A percentile compares a stretch with the other conserved stretches of the same genome.
These are phyloP conservation scores for Laothoe populi DNA, from an alignment of 2,888 invertebrate species.

Conservation along the genomic window DNA sequence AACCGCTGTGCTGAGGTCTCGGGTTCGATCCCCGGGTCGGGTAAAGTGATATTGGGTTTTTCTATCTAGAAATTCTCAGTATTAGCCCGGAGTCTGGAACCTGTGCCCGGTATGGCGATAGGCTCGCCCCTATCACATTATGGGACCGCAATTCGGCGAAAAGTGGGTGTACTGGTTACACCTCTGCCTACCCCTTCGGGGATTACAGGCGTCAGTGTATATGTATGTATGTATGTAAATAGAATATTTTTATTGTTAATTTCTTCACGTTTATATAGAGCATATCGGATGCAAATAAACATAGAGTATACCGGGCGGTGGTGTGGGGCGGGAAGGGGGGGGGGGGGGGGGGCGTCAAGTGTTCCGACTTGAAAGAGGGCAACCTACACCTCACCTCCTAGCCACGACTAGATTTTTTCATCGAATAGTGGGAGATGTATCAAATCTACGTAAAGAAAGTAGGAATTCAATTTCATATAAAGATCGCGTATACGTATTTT, in stretches of 20 bases:
- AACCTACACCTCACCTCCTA: conserved; percentile 54
- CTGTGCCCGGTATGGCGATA: too few species aligned
- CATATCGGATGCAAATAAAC: conserved; percentile 78
- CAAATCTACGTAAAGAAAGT: conserved; percentile 28
- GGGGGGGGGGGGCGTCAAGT: conserved; percentile 48
- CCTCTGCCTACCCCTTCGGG: too few species aligned
- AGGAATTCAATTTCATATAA: conserved; percentile 13
- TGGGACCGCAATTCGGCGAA: too few species aligned
- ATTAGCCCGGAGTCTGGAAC: too few species aligned
- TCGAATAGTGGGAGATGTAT: conserved; percentile 54
- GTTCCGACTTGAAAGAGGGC: conserved; percentile 70
- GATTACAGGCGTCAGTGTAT: too few species aligned
- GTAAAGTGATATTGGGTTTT: too few species aligned
- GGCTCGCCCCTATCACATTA: too few species aligned
- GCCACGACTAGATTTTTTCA: conserved; percentile 76
- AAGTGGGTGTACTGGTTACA: too few species aligned
- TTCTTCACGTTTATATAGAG: conserved; percentile 48
- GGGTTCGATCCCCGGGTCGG: too few species aligned
- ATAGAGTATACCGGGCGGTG: conserved; percentile 49
- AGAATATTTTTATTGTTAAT: conserved; percentile 25
- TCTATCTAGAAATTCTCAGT: too few species aligned
- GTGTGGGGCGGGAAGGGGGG: conserved; percentile 27
- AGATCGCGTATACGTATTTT: background rate
- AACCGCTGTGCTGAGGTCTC: too few species aligned
- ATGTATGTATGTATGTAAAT: too few species aligned